Evolutionary conservation across 2,888 invertebrate species (phyloP).

Genomic region (Agrilus biguttatus): DNA sequence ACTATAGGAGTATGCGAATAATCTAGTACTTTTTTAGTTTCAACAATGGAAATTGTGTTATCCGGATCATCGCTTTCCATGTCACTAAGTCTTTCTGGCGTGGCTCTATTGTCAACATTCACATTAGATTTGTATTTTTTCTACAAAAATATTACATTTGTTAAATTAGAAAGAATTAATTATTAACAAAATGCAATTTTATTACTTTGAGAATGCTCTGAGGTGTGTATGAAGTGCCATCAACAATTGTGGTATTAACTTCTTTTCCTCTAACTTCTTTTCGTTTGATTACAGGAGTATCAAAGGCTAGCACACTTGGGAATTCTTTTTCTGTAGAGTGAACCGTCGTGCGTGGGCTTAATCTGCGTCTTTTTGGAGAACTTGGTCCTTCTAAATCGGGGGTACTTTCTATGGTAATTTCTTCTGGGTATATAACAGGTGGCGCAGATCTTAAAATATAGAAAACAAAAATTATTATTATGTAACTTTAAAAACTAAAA

Average conservation of each 20-base stretch:
- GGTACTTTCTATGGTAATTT: slow-evolving; percentile 6
- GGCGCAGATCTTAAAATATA: slow-evolving; percentile 6
- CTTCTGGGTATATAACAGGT: slow-evolving; percentile 14
- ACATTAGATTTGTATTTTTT: neutral
- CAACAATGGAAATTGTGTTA: too few species aligned
- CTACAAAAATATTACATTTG: too few species aligned
- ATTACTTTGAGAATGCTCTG: slow-evolving; percentile 51
- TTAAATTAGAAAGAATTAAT: neutral
- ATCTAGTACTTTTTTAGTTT: too few species aligned
- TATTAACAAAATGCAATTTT: slow-evolving; percentile 2
- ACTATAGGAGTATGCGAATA: too few species aligned
- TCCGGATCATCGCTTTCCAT: too few species aligned
- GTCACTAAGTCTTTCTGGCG: too few species aligned
- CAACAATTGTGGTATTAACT: slow-evolving; percentile 6
- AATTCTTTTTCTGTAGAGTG: slow-evolving; percentile 2
- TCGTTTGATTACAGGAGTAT: slow-evolving; percentile 41
- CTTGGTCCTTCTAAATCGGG: slow-evolving; percentile 10
- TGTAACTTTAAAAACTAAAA: too few species aligned
- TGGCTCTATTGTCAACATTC: slow-evolving; percentile 1
- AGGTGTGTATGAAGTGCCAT: slow-evolving; percentile 34
- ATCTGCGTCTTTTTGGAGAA: slow-evolving; percentile 13
- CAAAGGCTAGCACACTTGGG: slow-evolving; percentile 20
- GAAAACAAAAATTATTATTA: neutral
- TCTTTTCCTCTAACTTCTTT: slow-evolving; percentile 17
- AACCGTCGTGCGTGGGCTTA: slow-evolving; percentile 8